Conservation (phyloP, 2,888 invertebrate species). For the Criorhina ranunculi region DNA sequence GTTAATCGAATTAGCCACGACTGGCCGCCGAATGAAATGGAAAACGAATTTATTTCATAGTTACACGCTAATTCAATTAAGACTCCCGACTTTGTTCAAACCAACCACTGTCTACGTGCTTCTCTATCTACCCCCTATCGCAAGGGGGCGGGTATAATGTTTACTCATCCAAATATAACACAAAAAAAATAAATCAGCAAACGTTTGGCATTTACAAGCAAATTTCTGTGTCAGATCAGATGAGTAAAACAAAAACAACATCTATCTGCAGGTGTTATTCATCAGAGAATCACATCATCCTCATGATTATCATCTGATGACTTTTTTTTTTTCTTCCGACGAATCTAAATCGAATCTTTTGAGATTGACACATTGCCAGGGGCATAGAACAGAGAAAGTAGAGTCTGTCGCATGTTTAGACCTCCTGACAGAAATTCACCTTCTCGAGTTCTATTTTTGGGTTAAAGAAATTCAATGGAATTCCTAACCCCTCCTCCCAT, state of each 20-base stretch:
- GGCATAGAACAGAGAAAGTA: conserved; percentile 17
- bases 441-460: neutral
- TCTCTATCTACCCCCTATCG: neutral
- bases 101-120: neutral
- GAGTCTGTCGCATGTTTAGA: conserved; percentile 4
- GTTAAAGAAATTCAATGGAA: neutral
- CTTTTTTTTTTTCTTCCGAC: neutral
- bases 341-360: conserved; percentile 15
- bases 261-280: conserved; percentile 41
- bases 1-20: conserved; percentile 34
- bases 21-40: conserved; percentile 26
- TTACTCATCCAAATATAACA: conserved; percentile 23
- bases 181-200: conserved; percentile 10
- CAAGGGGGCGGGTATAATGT: conserved; percentile 1
- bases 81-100: neutral
- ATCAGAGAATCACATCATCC: conserved; percentile 33
- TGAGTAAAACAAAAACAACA: too few relatives aligned
- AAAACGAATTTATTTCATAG: conserved; percentile 38
- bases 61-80: conserved; percentile 46
- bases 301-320: conserved; percentile 5
- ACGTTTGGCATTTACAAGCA: conserved; percentile 27
- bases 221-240: neutral
- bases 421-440: neutral
- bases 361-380: conserved; percentile 32
- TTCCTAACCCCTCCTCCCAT: conserved; percentile 1